phyloP scores from a whole-genome alignment of 2,113 vertebrate species.

The Cynocephalus volans region DNA sequence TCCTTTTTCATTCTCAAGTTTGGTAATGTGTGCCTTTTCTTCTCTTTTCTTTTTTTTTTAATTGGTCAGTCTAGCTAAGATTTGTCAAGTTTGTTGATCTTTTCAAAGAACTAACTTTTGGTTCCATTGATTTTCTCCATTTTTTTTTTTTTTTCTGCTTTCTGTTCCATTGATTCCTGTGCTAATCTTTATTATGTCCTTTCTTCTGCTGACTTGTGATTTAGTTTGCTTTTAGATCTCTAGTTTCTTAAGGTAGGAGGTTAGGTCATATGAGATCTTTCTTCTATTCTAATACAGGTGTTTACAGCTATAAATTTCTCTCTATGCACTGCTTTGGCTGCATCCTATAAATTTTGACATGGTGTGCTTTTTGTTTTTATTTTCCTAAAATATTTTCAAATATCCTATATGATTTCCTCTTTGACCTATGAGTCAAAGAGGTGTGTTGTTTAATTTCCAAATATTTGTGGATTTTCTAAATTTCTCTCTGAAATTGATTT shows the following conservation, averaged over 20 bases:
- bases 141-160: not conserved
- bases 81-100: constrained; percentile 49
- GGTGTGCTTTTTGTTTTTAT: not conserved
- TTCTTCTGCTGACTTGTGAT: not conserved
- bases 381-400: constrained; percentile 32
- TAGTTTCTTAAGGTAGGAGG: not conserved
- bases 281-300: not conserved
- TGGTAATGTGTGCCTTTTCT: not conserved
- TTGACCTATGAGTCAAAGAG: not conserved
- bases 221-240: constrained; percentile 35
- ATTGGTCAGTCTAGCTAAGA: not conserved
- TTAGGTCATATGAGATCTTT: constrained; percentile 1
- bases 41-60: not conserved
- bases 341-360: not conserved
- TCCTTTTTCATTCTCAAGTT: constrained; percentile 6
- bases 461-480: constrained; percentile 7
- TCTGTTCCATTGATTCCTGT: not conserved
- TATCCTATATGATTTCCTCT: constrained; percentile 4
- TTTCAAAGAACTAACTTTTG: not conserved
- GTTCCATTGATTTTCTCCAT: not conserved
- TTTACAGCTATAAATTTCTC: not conserved
- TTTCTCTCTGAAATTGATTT: not conserved
- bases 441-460: not conserved
- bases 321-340: not conserved
- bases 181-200: not conserved